Percentiles rank a stretch among this genome's conserved stretches.
Conservation (phyloP, 2,888 invertebrate genomes). For the Acrocera orbiculus region DNA sequence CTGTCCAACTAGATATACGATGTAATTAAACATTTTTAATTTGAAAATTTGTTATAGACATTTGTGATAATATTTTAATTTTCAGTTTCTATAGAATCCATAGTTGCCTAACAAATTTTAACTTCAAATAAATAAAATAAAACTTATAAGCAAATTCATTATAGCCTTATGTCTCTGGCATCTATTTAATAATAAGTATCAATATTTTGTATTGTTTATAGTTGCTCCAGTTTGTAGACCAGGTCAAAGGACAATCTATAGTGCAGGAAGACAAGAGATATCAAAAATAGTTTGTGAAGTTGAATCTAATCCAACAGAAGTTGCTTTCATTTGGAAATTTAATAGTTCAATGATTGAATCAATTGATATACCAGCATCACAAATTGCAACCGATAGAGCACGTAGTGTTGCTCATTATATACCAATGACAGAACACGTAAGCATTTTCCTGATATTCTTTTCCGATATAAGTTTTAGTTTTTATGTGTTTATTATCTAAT, state of each 20-base stretch:
- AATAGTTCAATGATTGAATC: slow-evolving; percentile 51
- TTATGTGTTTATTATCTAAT: no score
- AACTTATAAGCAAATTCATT: no score
- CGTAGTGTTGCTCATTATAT: slow-evolving; percentile 50
- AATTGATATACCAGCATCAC: slow-evolving; percentile 46
- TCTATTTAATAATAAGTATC: no score
- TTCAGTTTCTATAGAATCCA: no score
- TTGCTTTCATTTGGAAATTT: slow-evolving; percentile 56
- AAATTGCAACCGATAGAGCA: slow-evolving; percentile 41
- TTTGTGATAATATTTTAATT: no score
- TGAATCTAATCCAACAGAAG: slow-evolving; percentile 53
- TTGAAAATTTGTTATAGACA: not conserved
- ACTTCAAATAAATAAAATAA: no score
- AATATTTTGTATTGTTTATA: no score
- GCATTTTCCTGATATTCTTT: no score
- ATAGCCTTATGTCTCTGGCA: no score
- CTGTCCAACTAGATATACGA: slow-evolving; percentile 65
- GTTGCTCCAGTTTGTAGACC: slow-evolving; percentile 55
- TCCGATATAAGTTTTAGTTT: no score
- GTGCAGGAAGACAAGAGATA: slow-evolving; percentile 53
- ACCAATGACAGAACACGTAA: slow-evolving; percentile 46
- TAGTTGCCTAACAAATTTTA: no score
- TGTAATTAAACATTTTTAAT: slow-evolving; percentile 39
- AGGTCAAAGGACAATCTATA: slow-evolving; percentile 49
- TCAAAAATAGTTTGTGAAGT: slow-evolving; percentile 52